Evolutionary conservation across 2,113 vertebrate genomes (phyloP), one percentile per base, ranked within the genome.

Genomic region (Reinhardtius hippoglossoides): DNA sequence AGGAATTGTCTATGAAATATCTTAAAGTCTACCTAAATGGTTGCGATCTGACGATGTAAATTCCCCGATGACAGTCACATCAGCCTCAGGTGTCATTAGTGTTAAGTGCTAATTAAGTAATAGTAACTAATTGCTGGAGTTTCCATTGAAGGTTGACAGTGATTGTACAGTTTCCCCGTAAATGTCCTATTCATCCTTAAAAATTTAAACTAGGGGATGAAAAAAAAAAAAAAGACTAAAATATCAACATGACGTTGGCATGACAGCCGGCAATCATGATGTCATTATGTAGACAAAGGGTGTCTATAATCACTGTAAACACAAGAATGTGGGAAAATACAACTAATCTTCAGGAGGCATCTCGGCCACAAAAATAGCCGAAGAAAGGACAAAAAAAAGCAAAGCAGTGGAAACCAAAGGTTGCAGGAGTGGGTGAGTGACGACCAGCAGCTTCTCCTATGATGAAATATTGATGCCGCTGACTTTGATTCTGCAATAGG

Each of bases 401-500:
- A 71, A 71, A 65, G 54, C 52, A 20, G 27, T 31, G 54, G 54
- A 69, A 64, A 55, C 44, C 42, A 70, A 80, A 80, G 70, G 77
- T 63, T 83, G 72, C 63, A 16, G 56, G 72, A 52, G 42, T 31
- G 52, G 46, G 44, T 20, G 66, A 12, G 60, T 0, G 42, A 63
- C 65, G 52, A 73, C 71, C 4, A 24, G 48, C 79, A 74, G 84
- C 44, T 82, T 89, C 80, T 87, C 63, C 83, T 89, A 9, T 90
- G 91, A 93, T 92, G 58, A 92, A 91, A 89, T 90, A 92, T 92
- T 91, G 86, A 93, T 88, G 80, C 1, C 15, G 27, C 71, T 37
- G 83, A 88, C 89, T 93, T 92, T 92, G 89, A 92, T 93, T 91
- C 83, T 80, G 89, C 83, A 84, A 88, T 86, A 77, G 88, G 68